Conservation (phyloP, 2,113 vertebrate species). For the Dromaius novaehollandiae region DNA sequence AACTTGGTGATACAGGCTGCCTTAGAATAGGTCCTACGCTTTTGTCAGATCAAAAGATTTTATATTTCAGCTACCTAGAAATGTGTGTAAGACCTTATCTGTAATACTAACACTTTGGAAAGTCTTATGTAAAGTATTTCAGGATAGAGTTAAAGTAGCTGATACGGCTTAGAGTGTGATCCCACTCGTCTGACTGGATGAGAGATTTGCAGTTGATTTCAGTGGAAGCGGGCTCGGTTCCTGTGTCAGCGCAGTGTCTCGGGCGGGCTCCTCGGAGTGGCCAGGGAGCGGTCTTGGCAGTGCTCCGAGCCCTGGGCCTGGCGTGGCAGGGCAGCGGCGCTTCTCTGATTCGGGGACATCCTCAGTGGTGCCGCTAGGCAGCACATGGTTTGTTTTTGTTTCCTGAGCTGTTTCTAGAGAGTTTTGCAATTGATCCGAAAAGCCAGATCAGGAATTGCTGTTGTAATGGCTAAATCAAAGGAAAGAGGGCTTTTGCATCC, state of each 20-base stretch:
- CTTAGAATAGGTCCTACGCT: background rate
- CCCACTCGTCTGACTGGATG: background rate
- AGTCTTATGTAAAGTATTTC: background rate
- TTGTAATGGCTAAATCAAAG: background rate
- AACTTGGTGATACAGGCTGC: background rate
- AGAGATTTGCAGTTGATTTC: background rate
- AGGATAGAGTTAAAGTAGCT: background rate
- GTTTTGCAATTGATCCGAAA: background rate
- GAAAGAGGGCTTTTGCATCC: background rate
- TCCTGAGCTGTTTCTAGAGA: background rate
- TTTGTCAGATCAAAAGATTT: slow-evolving; percentile 23
- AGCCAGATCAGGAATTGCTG: background rate
- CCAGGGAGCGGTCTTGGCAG: background rate
- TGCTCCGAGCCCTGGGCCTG: background rate
- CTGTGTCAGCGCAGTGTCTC: background rate
- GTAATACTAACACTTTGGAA: background rate
- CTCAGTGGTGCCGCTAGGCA: background rate
- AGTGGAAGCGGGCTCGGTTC: background rate
- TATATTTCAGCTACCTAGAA: background rate
- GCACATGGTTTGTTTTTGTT: background rate
- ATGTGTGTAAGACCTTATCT: background rate
- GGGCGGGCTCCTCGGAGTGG: background rate
- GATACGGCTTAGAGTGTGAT: background rate
- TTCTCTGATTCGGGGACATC: background rate
- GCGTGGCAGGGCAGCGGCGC: background rate